These are phyloP conservation scores for Xenops minutus DNA, from an alignment of 2,797 vertebrate species.

Conservation along the genomic window DNA sequence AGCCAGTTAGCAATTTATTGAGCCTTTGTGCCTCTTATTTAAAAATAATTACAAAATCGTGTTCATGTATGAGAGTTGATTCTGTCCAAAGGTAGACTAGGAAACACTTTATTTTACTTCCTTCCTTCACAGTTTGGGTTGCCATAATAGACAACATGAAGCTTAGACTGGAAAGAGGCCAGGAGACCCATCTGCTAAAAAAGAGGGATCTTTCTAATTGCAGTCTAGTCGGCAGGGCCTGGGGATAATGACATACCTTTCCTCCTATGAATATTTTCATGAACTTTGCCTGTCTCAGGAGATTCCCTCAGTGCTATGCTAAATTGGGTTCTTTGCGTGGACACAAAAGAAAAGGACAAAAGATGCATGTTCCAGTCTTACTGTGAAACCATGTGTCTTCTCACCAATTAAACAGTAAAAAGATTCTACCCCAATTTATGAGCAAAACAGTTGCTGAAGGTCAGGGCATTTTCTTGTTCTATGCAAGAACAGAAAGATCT, in stretches of 20 bases:
- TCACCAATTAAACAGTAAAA: neutral
- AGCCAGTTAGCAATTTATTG: neutral
- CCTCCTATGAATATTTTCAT: constrained; percentile 67
- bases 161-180: constrained; percentile 59
- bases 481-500: too few species aligned
- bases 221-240: neutral
- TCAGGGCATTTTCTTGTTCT: neutral
- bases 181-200: constrained; percentile 67
- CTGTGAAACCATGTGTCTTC: neutral
- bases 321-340: constrained; percentile 18
- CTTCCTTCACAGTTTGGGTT: neutral
- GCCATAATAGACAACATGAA: constrained; percentile 9
- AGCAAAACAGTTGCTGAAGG: neutral
- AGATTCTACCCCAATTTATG: neutral
- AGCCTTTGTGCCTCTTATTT: neutral
- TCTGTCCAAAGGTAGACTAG: neutral
- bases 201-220: constrained; percentile 65
- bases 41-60: rapidly evolving
- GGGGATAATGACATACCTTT: constrained; percentile 51
- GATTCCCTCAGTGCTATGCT: constrained; percentile 27
- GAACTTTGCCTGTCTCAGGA: constrained; percentile 47
- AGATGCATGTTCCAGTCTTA: neutral
- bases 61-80: rapidly evolving
- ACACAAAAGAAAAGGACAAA: constrained; percentile 25
- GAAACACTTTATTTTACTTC: neutral